phyloP scores from a whole-genome alignment of 1,140 invertebrate genomes.

The Hirudo medicinalis region DNA sequence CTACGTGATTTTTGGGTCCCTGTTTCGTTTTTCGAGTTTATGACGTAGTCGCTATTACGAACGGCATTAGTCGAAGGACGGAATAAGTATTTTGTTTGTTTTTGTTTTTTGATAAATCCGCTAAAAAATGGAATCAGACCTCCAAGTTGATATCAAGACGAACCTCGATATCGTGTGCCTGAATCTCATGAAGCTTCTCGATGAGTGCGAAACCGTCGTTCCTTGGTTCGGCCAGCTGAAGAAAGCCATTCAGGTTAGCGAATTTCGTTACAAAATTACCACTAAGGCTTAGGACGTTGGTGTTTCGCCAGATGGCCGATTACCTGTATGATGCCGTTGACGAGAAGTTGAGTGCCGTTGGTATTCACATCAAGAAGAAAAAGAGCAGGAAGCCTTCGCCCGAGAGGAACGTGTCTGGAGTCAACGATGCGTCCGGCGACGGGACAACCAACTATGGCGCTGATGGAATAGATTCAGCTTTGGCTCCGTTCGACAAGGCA shows the following conservation, averaged over 20 bases:
- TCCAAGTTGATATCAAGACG: neutral
- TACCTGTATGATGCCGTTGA: neutral
- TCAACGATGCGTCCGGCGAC: too few species aligned
- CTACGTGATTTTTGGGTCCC: too few species aligned
- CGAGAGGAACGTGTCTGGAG: too few species aligned
- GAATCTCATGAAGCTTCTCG: conserved; percentile 8
- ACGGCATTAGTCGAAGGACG: too few species aligned
- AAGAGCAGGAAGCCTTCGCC: neutral
- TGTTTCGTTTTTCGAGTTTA: too few species aligned
- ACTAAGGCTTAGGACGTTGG: neutral
- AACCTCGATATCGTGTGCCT: neutral
- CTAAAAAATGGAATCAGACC: too few species aligned
- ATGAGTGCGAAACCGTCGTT: neutral
- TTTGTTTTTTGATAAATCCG: too few species aligned
- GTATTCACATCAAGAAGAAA: conserved; percentile 1
- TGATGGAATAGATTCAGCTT: neutral
- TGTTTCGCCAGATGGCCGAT: neutral
- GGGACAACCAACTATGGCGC: neutral
- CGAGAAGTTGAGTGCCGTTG: neutral
- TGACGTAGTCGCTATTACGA: too few species aligned
- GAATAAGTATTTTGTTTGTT: too few species aligned
- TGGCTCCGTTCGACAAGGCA: conserved; percentile 3
- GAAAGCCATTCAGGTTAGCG: neutral
- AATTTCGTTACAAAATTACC: neutral
- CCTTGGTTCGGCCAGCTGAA: neutral